Evolutionary conservation across 2,888 invertebrate species (phyloP), one percentile per base, ranked within the genome.

Genomic region (Hololepta plana): DNA sequence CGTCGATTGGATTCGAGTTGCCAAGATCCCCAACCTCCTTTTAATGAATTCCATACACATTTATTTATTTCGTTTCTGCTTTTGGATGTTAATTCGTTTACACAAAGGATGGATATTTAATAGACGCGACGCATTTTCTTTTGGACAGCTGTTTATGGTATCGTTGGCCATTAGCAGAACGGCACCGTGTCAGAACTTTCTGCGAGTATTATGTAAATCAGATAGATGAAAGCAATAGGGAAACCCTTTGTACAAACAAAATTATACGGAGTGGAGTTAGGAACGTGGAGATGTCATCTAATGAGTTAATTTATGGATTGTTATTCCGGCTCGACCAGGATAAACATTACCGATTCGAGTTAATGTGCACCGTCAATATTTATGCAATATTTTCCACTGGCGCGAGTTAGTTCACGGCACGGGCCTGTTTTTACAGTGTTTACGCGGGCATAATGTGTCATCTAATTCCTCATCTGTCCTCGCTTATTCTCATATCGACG

Each of bases 241-340:
- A 38, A 38, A 38, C 50, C 48, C 49, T 50, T 50, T 50, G 45
- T 49, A 45, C 45, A 51, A 51, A 51, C 48, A 51, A 35, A 35
- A 49, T 49, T 48, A 48, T 47, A 42, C 47, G 43, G 37, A 34
- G 38, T 36, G 32, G 41, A 40, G 42, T 42, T 39, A 40, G 32
- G 38, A 38, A 36, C n/a, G n/a, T 30, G 33, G 41, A 45, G 43
- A 44, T 46, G 47, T 46, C 45, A 38, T 42, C 47, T 52, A 53
- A 53, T 51, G 50, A 54, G 45, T 49, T 51, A 51, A 53, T 53
- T 53, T 50, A 51, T 49, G 49, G 49, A 46, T 43, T 52, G 51
- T 52, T 53, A 49, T 54, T 52, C 40, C 40, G 49, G 41, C n/a
- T 41, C 42, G 42, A 40, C 39, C 36, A 43, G 35, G 29, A 44